Percentiles rank a stretch among this genome's conserved stretches.
Conservation (phyloP, 2,888 invertebrate genomes). For the Sepiola atlantica region DNA sequence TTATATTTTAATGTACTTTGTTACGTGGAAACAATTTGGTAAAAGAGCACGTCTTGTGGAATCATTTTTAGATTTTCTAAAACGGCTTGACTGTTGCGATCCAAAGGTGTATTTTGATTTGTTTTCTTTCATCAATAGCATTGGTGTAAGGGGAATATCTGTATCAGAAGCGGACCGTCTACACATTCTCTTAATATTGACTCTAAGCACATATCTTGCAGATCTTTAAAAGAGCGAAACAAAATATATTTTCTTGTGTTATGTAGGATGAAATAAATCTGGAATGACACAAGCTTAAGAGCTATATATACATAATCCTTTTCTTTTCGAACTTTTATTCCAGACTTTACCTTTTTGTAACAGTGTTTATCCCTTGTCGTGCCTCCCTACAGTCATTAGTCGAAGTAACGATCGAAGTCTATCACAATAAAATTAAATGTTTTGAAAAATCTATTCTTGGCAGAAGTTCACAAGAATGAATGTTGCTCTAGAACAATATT, state of each 20-base stretch:
- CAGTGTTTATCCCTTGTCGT: no score
- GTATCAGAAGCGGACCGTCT: neutral
- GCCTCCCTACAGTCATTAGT: no score
- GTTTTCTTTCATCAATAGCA: neutral
- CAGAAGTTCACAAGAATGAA: no score
- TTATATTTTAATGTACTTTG: neutral
- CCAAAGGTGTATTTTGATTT: neutral
- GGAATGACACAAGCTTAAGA: neutral
- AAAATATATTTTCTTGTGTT: neutral
- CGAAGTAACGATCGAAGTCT: no score
- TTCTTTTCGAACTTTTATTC: neutral
- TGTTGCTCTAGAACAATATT: no score
- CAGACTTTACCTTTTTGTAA: no score
- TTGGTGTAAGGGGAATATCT: neutral
- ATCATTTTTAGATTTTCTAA: neutral
- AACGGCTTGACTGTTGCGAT: neutral
- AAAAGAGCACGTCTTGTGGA: conserved; percentile 8
- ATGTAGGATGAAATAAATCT: neutral
- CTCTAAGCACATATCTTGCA: neutral
- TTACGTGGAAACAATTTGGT: neutral
- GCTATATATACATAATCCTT: conserved; percentile 3
- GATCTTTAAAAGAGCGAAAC: neutral
- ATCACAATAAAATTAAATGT: no score
- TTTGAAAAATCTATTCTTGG: no score
- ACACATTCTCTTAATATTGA: neutral